Evolutionary conservation across 2,888 invertebrate species (phyloP), one percentile per base, ranked within the genome.

Genomic region (Drosophila picticornis): DNA sequence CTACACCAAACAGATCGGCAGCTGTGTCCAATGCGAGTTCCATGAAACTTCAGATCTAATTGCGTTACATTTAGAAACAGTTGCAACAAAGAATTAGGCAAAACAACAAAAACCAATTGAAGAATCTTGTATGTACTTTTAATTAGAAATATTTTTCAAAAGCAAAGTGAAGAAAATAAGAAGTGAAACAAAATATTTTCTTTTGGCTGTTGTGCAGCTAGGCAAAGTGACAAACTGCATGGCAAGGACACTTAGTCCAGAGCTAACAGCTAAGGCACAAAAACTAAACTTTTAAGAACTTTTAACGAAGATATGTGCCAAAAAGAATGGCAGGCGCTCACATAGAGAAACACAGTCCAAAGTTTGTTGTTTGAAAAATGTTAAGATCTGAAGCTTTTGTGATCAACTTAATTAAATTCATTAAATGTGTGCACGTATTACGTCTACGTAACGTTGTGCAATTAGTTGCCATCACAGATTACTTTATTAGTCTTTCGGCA

Each of bases 351-450:
- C 22, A 22, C 22, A 11, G 4, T 22, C 4, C 19, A 69, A 75
- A 76, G 51, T 76, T 88, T 75, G 74, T 75, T 84, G 71, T 59
- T 78, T 72, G 75, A 69, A 69, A 84, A 76, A 74, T 88, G 82
- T 65, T 86, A 78, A 76, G 73, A 83, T 83, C 73, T 80, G 72
- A 61, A 75, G 84, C 82, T 79, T 81, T 84, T 75, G 80, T 73
- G 82, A 85, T 88, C 82, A 82, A 86, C 86, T 84, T 89, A 89
- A 87, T 89, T 87, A 84, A 87, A 87, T 87, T 87, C 81, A 84
- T 87, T 87, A 81, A 75, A 72, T 62, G 71, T 36, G 60, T 50
- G 57, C 76, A 76, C 73, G 72, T 76, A 80, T 79, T 72, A 75
- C 73, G 83, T 81, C 75, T 75, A 72, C 83, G 81, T 61, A 73